Evolutionary conservation across 2,888 invertebrate genomes (phyloP).

Genomic region (Schizotus pectinicornis): DNA sequence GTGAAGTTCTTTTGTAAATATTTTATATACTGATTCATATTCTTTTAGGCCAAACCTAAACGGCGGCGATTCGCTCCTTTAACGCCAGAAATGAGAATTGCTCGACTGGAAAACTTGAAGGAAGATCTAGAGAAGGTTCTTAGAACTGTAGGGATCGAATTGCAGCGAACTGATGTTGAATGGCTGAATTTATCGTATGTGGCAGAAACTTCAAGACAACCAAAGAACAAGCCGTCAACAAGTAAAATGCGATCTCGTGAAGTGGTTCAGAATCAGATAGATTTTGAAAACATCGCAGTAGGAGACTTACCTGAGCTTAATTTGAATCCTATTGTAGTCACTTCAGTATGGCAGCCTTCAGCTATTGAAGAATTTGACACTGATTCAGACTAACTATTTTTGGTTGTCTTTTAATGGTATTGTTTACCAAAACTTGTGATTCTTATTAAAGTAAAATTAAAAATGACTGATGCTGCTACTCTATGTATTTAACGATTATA

Average conservation of each 20-base stretch:
- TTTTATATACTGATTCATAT: too few species aligned
- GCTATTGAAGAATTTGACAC: conserved; percentile 37
- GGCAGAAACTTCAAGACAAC: not conserved
- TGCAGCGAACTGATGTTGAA: conserved; percentile 44
- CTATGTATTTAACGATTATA: too few species aligned
- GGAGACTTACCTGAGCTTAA: not conserved
- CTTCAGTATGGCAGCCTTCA: not conserved
- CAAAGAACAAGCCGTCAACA: not conserved
- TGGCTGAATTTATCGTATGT: conserved; percentile 43
- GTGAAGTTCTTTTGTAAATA: too few species aligned
- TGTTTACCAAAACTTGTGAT: not conserved
- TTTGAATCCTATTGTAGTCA: not conserved
- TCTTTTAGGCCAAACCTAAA: too few species aligned
- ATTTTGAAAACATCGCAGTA: not conserved
- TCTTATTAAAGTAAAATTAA: not conserved
- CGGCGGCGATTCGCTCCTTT: too few species aligned
- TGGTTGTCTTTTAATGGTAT: not conserved
- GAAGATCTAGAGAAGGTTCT: not conserved
- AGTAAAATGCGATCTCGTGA: not conserved
- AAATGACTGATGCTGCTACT: too few species aligned
- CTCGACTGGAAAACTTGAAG: not conserved
- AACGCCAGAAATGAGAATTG: too few species aligned
- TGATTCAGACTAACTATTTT: conserved; percentile 25
- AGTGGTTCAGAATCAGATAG: not conserved
- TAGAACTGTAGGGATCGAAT: conserved; percentile 35